phyloP scores from a whole-genome alignment of 2,797 vertebrate genomes.

The Myotis findleyi region DNA sequence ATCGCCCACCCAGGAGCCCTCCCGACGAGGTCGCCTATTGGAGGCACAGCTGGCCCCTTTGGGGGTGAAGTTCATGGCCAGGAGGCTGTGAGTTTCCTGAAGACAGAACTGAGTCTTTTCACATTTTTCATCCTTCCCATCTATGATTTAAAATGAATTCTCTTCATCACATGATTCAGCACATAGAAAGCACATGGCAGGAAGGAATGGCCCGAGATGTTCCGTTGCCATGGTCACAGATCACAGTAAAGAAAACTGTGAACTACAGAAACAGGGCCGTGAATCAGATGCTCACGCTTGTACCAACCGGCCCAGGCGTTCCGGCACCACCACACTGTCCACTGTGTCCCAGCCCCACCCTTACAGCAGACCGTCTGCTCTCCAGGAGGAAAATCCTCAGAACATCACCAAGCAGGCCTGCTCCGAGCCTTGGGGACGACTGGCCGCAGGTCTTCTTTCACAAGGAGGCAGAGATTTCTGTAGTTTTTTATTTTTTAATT shows the following conservation, averaged over 20 bases:
- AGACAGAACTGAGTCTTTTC: neutral
- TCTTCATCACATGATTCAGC: neutral
- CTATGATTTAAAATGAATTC: neutral
- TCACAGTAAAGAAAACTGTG: neutral
- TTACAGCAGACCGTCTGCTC: neutral
- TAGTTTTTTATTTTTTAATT: too few species aligned
- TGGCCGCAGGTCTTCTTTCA: too few species aligned
- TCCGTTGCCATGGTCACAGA: neutral
- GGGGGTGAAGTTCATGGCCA: neutral
- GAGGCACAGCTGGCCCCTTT: accelerated
- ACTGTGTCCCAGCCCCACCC: too few species aligned
- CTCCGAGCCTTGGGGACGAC: too few species aligned
- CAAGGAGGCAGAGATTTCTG: too few species aligned
- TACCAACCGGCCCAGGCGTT: accelerated
- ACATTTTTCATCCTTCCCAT: neutral
- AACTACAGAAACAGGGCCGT: neutral
- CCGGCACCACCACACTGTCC: neutral
- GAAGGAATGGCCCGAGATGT: neutral
- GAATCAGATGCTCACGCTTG: neutral
- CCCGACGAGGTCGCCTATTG: neutral
- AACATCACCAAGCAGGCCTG: too few species aligned
- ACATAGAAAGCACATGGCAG: neutral
- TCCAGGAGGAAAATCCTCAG: neutral
- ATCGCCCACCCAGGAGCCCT: neutral
- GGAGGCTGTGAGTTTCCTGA: neutral